Evolutionary conservation across 2,797 vertebrate genomes (phyloP).

Genomic region (Poeciliopsis infans): DNA sequence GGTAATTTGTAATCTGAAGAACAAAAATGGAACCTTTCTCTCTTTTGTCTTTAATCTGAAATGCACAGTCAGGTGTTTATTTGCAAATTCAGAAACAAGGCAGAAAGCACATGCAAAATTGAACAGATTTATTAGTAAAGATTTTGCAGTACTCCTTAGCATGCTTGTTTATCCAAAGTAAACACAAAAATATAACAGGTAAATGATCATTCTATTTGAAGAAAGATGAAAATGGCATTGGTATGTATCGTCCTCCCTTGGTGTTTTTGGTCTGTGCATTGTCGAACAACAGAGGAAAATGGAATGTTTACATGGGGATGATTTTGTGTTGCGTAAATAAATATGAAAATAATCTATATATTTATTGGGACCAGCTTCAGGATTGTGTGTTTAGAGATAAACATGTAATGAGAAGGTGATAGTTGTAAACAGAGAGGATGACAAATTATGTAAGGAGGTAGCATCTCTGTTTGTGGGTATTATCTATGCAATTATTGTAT

Average conservation of each 20-base stretch:
- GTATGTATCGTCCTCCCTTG: neutral
- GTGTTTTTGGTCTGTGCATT: neutral
- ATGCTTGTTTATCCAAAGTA: neutral
- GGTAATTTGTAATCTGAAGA: too few species aligned
- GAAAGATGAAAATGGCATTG: neutral
- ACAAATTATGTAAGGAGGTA: conserved; percentile 32
- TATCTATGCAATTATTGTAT: conserved; percentile 32
- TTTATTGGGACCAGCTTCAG: conserved; percentile 14
- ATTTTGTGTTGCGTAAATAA: conserved; percentile 5
- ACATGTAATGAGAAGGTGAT: conserved; percentile 12
- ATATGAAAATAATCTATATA: conserved; percentile 6
- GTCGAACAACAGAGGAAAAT: conserved; percentile 12
- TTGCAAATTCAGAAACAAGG: neutral
- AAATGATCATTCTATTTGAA: neutral
- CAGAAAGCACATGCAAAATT: neutral
- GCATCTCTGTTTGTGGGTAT: conserved; percentile 14
- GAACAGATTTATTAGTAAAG: neutral
- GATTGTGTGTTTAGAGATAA: conserved; percentile 16
- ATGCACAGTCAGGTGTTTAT: neutral
- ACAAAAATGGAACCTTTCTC: too few species aligned
- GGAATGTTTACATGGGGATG: conserved; percentile 11
- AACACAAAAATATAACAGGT: neutral
- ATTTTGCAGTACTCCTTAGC: neutral
- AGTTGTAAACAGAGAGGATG: conserved; percentile 19
- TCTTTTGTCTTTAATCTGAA: neutral